phyloP scores from a whole-genome alignment of 2,113 vertebrate species.

The Oncorhynchus keta region DNA sequence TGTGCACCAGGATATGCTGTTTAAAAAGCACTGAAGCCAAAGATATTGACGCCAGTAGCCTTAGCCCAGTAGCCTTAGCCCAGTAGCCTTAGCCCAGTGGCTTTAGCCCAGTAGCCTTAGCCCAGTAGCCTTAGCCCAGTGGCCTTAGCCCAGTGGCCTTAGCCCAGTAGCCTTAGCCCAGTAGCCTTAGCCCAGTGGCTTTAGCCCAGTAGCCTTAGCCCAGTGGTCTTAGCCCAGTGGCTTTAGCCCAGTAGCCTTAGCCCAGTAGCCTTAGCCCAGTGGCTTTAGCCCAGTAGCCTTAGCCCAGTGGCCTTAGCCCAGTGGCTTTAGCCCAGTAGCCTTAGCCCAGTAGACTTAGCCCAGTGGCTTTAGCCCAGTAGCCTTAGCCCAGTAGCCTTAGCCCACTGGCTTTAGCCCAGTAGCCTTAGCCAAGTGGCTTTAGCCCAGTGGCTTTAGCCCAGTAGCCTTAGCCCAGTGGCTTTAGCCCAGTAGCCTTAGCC shows the following conservation, averaged over 20 bases:
- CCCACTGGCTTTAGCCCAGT: constrained; percentile 33
- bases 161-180: constrained; percentile 57
- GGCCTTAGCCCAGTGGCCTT: no score
- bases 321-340: constrained; percentile 71
- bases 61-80: constrained; percentile 46
- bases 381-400: constrained; percentile 53
- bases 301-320: constrained; percentile 58
- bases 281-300: no score
- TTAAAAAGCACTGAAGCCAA: constrained; percentile 5
- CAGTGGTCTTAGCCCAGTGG: constrained; percentile 65
- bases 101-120: constrained; percentile 69
- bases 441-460: constrained; percentile 66
- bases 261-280: constrained; percentile 67
- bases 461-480: constrained; percentile 71
- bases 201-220: constrained; percentile 67
- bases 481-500: constrained; percentile 67
- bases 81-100: constrained; percentile 66
- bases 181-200: constrained; percentile 48
- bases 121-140: constrained; percentile 67
- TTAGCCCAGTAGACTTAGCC: constrained; percentile 67
- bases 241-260: background rate
- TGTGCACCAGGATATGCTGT: background rate
- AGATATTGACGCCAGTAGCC: constrained; percentile 65
- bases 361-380: constrained; percentile 66
- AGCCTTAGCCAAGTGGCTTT: constrained; percentile 70